Evolutionary conservation across 2,888 invertebrate genomes (phyloP).

Genomic region (Pammene aurita): DNA sequence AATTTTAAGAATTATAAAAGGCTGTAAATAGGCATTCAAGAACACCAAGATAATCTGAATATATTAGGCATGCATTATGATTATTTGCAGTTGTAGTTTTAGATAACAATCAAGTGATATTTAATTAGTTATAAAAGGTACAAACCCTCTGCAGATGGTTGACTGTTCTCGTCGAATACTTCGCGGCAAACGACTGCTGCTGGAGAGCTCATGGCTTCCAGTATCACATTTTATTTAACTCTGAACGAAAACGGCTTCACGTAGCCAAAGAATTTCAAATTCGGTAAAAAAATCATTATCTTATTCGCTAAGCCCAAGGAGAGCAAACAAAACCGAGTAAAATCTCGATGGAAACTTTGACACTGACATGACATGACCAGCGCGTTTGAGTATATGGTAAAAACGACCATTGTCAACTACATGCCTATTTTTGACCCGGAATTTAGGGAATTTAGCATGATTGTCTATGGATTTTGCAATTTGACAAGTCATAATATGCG

Average conservation of each 20-base stretch:
- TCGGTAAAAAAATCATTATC: slow-evolving; percentile 40
- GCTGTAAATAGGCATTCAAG: not conserved
- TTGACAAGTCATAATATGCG: slow-evolving; percentile 41
- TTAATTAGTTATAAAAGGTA: slow-evolving; percentile 50
- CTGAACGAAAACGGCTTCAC: slow-evolving; percentile 47
- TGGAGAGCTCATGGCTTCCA: slow-evolving; percentile 68
- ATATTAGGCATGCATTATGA: not conserved
- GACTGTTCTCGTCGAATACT: slow-evolving; percentile 92
- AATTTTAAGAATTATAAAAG: not conserved
- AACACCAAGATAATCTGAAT: not conserved
- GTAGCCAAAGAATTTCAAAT: slow-evolving; percentile 31
- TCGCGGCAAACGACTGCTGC: slow-evolving; percentile 89
- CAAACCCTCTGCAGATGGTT: slow-evolving; percentile 92
- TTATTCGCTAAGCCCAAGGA: slow-evolving; percentile 29
- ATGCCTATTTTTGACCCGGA: not conserved
- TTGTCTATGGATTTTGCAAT: slow-evolving; percentile 32
- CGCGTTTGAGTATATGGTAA: slow-evolving; percentile 12
- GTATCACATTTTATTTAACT: slow-evolving; percentile 60
- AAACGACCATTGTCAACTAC: not conserved
- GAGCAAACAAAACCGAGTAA: slow-evolving; percentile 39
- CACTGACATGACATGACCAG: slow-evolving; percentile 36
- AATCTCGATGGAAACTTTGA: slow-evolving; percentile 40
- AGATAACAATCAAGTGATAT: slow-evolving; percentile 1
- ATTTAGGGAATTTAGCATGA: not conserved
- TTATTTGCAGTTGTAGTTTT: not conserved